phyloP scores from a whole-genome alignment of 2,113 vertebrate species.

The Tichodroma muraria region DNA sequence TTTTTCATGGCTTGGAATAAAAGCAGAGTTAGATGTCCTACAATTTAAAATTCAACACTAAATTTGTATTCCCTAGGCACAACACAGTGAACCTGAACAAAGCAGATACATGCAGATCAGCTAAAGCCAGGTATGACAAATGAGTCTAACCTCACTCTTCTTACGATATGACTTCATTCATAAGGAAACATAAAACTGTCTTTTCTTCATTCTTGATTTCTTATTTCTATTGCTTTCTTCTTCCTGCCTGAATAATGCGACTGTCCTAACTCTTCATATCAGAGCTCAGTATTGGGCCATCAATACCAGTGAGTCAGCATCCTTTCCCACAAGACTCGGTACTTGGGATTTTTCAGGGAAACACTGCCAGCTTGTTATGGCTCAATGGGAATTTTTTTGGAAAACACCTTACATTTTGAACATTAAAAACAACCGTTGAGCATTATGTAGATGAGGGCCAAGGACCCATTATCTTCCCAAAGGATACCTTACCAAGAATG shows the following conservation, averaged over 20 bases:
- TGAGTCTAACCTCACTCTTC: background rate
- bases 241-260: background rate
- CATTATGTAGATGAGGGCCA: background rate
- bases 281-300: background rate
- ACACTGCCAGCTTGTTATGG: constrained; percentile 12
- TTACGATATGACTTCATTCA: background rate
- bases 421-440: background rate
- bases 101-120: background rate
- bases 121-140: background rate
- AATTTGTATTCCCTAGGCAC: background rate
- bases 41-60: background rate
- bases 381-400: constrained; percentile 27
- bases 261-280: background rate
- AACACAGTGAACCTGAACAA: background rate
- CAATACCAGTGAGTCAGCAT: constrained; percentile 28
- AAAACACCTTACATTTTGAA: constrained; percentile 50
- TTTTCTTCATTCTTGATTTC: background rate
- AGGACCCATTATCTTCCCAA: background rate
- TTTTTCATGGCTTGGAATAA: background rate
- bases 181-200: background rate
- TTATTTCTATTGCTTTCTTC: background rate
- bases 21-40: background rate
- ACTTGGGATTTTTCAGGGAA: constrained; percentile 49
- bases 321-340: constrained; percentile 13
- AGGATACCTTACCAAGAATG: background rate